Percentiles rank a stretch among this genome's conserved stretches.
Conservation (phyloP, 2,888 invertebrate genomes). For the Andrena camellia region DNA sequence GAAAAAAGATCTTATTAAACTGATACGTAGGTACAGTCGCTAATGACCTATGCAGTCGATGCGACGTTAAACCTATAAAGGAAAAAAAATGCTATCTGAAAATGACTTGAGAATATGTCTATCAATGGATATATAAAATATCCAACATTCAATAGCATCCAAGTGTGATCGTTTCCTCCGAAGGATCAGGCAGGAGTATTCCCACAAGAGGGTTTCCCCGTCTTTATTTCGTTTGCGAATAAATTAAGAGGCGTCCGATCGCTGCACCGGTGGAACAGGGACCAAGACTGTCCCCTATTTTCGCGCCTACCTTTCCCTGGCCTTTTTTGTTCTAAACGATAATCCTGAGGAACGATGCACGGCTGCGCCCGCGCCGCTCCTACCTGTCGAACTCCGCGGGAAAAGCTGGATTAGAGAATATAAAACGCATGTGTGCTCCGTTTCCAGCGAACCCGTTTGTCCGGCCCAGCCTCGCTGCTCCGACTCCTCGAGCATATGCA, state of each 20-base stretch:
- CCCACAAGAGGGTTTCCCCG: slow-evolving; percentile 31
- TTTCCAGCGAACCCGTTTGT: slow-evolving; percentile 12
- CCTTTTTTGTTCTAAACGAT: slow-evolving; percentile 75
- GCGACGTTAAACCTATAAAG: too few species aligned
- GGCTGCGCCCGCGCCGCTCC: slow-evolving; percentile 71
- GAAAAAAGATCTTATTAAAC: too few species aligned
- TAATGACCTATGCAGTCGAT: too few species aligned
- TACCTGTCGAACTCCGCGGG: slow-evolving; percentile 53
- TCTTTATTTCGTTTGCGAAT: slow-evolving; percentile 48
- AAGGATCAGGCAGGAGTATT: slow-evolving; percentile 7
- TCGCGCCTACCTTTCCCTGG: slow-evolving; percentile 55
- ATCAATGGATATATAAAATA: too few species aligned
- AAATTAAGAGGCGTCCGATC: slow-evolving; percentile 45
- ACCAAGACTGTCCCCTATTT: slow-evolving; percentile 37
- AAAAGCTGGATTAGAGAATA: slow-evolving; percentile 7
- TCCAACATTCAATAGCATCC: neutral
- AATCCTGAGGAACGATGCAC: slow-evolving; percentile 77
- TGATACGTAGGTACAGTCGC: too few species aligned
- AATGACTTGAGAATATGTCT: too few species aligned
- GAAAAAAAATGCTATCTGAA: too few species aligned
- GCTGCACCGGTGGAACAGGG: neutral
- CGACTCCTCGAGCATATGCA: slow-evolving; percentile 63
- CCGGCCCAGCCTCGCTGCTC: slow-evolving; percentile 25
- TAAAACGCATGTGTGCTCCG: neutral
- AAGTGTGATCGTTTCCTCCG: neutral